Base-by-base conservation (phyloP, 2,888 invertebrate genomes). In the Tyria jacobaeae region DNA sequence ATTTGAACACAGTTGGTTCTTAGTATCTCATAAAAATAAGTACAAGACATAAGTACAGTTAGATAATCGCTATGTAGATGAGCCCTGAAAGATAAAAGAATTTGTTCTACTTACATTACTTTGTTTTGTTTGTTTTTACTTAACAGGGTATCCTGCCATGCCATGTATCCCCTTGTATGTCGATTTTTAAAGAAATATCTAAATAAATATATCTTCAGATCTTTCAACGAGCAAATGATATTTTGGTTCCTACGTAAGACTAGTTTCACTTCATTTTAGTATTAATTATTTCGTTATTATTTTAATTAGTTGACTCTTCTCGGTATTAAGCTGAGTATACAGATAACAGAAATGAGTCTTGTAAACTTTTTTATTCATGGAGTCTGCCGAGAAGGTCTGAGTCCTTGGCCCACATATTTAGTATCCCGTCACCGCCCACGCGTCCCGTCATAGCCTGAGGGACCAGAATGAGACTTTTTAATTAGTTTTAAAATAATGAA, bases 401-500 rank as follows among this genome's bases (percentile, higher is more conserved):
- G 53, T 5, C 72, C 69, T 68, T 73, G 76, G 66, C 63, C 71
- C 60, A 73, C 63, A 68, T 66, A 70, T 66, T 60, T 71, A 75
- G 64, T 49, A 57, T 62, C 62, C 63, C n/a, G n/a, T n/a, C n/a
- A n/a, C n/a, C n/a, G n/a, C n/a, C 65, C 74, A 76, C 68, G 70
- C 68, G 65, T 74, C 68, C 62, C 64, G 62, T 70, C 70, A 71
- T 68, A 58, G 67, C 48, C 70, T 63, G n/a, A 65, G 59, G 69
- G 64, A 61, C 54, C 60, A 49, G 66, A 76, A 73, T 70, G 71
- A 63, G 62, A 79, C 63, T 79, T 80, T 65, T 71, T 78, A 80
- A 80, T 78, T 76, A 77, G 77, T 78, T 80, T 72, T 68, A 71
- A 71, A 79, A 80, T 80, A 78, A 79, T 76, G 75, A 74, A 74